Conservation (phyloP, 2,797 vertebrate species). For the Serranus cabrilla region DNA sequence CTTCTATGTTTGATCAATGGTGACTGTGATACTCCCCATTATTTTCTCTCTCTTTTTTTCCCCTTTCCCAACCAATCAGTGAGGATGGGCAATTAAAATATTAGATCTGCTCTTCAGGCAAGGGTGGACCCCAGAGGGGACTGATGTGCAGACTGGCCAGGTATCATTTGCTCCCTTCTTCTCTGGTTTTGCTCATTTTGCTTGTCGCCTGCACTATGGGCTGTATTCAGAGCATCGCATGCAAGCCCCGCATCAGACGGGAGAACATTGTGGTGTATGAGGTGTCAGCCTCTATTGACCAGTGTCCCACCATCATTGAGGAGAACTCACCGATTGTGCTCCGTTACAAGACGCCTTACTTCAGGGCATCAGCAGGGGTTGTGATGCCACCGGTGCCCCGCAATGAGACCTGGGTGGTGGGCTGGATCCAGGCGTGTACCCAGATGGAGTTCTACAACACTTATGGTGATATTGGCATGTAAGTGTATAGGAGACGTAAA, state of each 20-base stretch:
- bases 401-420: slow-evolving; percentile 98
- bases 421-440: slow-evolving; percentile 99
- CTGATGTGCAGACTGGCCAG: slow-evolving; percentile 85
- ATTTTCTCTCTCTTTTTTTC: slow-evolving; percentile 15
- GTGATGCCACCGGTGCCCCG: slow-evolving; percentile 98
- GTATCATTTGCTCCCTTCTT: slow-evolving; percentile 78
- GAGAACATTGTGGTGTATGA: slow-evolving; percentile 99
- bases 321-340: slow-evolving; percentile 99
- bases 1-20: slow-evolving; percentile 62
- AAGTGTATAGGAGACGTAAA: slow-evolving; percentile 71
- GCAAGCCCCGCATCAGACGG: slow-evolving; percentile 96
- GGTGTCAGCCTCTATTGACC: slow-evolving; percentile 98
- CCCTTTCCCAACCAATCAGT: slow-evolving; percentile 52
- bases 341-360: slow-evolving; percentile 99
- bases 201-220: slow-evolving; percentile 90
- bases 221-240: slow-evolving; percentile 97
- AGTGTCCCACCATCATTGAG: slow-evolving; percentile 96
- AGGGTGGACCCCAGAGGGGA: slow-evolving; percentile 80
- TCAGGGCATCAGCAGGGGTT: slow-evolving; percentile 96
- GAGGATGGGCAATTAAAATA: slow-evolving; percentile 74
- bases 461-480: slow-evolving; percentile 97
- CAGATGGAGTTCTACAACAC: slow-evolving; percentile 99
- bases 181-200: slow-evolving; percentile 83
- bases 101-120: slow-evolving; percentile 76
- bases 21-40: slow-evolving; percentile 57